These are phyloP conservation scores for Regulus satrapa DNA, from an alignment of 2,113 vertebrate genomes.

Conservation along the genomic window DNA sequence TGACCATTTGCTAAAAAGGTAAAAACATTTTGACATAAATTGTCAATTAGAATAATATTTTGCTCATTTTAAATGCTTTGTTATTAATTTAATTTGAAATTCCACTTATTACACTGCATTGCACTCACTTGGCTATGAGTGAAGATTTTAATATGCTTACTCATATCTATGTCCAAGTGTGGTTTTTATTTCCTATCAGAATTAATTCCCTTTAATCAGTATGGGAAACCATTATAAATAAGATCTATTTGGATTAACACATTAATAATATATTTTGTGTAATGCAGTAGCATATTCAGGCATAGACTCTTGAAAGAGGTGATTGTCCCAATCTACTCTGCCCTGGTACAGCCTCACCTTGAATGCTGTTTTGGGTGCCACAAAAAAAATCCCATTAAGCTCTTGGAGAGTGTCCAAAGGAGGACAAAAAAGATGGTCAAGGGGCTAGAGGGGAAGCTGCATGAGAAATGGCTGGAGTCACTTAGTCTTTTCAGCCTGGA, in stretches of 20 bases:
- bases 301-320: not conserved
- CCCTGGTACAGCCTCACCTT: not conserved
- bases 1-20: not conserved
- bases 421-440: not conserved
- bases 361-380: not conserved
- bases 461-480: not conserved
- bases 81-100: not conserved
- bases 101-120: not conserved
- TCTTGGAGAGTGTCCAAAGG: not conserved
- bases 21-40: not conserved
- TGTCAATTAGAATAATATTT: not conserved
- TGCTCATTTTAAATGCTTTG: not conserved
- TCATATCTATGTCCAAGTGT: not conserved
- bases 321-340: not conserved
- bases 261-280: not conserved
- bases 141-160: not conserved
- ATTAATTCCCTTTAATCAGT: not conserved
- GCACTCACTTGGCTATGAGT: not conserved
- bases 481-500: not conserved
- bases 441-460: accelerated
- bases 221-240: not conserved
- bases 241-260: not conserved
- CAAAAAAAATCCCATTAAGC: not conserved
- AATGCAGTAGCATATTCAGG: not conserved
- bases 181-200: not conserved